phyloP scores from a whole-genome alignment of 1,140 invertebrate genomes.

The Octopus sinensis region DNA sequence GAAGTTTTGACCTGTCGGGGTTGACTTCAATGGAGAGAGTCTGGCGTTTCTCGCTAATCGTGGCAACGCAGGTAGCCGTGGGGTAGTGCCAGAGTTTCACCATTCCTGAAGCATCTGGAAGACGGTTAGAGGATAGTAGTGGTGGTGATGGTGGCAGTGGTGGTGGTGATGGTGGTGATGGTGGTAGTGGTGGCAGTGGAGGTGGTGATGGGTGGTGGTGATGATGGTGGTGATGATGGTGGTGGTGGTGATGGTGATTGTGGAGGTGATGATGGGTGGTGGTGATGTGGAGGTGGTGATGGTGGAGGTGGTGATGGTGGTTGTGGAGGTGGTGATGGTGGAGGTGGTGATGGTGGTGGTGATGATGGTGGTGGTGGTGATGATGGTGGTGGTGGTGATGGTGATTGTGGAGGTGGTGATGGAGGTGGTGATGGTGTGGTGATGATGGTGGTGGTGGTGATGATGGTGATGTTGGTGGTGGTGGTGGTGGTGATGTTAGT shows the following conservation, averaged over 20 bases:
- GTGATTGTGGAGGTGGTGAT: no score
- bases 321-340: no score
- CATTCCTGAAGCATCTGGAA: slow-evolving; percentile 54
- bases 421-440: no score
- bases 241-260: background rate
- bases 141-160: background rate
- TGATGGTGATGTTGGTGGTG: slow-evolving; percentile 23
- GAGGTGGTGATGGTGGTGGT: no score
- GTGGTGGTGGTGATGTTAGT: background rate
- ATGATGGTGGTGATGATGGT: slow-evolving; percentile 23
- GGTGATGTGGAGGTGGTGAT: background rate
- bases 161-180: background rate
- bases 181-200: background rate
- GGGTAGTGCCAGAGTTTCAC: slow-evolving; percentile 56
- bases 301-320: no score
- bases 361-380: no score
- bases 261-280: background rate
- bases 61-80: slow-evolving; percentile 45
- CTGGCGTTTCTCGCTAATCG: slow-evolving; percentile 44
- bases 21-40: slow-evolving; percentile 42
- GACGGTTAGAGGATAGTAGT: background rate
- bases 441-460: background rate
- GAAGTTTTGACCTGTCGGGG: slow-evolving; percentile 39
- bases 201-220: background rate
- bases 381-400: no score